Conservation (phyloP, 1,140 invertebrate species). For the Aethina tumida region DNA sequence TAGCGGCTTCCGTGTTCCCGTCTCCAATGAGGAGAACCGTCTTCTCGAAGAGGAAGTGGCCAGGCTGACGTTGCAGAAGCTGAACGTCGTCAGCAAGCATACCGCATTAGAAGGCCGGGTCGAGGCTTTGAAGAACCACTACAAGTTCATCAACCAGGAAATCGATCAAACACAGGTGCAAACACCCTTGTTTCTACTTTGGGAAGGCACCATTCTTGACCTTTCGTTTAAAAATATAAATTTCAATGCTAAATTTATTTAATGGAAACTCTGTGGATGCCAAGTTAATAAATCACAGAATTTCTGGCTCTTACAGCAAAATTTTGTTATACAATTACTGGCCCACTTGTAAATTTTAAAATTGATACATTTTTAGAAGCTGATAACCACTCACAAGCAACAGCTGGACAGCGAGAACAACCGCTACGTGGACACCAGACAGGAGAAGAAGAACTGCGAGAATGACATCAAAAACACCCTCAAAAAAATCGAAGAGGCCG, state of each 20-base stretch:
- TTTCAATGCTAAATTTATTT: too few relatives aligned
- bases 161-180: slow-evolving; percentile 48
- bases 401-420: slow-evolving; percentile 54
- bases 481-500: slow-evolving; percentile 41
- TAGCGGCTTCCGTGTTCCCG: slow-evolving; percentile 58
- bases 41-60: slow-evolving; percentile 48
- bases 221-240: too few relatives aligned
- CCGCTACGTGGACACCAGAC: slow-evolving; percentile 39
- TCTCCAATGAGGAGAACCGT: slow-evolving; percentile 61
- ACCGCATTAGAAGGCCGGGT: slow-evolving; percentile 30
- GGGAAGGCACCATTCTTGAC: too few relatives aligned
- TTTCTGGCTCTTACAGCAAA: too few relatives aligned
- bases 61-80: slow-evolving; percentile 23
- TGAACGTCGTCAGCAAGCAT: slow-evolving; percentile 17
- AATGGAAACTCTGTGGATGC: too few relatives aligned
- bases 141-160: slow-evolving; percentile 41
- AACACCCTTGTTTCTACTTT: too few relatives aligned
- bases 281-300: too few relatives aligned
- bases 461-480: slow-evolving; percentile 41
- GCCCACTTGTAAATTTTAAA: too few relatives aligned
- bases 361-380: slow-evolving; percentile 32
- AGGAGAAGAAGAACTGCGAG: slow-evolving; percentile 39
- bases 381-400: slow-evolving; percentile 47
- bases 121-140: slow-evolving; percentile 42
- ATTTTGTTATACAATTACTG: not conserved